These are phyloP conservation scores for Tarsius wallacei DNA, from an alignment of 2,797 vertebrate species.

Conservation along the genomic window DNA sequence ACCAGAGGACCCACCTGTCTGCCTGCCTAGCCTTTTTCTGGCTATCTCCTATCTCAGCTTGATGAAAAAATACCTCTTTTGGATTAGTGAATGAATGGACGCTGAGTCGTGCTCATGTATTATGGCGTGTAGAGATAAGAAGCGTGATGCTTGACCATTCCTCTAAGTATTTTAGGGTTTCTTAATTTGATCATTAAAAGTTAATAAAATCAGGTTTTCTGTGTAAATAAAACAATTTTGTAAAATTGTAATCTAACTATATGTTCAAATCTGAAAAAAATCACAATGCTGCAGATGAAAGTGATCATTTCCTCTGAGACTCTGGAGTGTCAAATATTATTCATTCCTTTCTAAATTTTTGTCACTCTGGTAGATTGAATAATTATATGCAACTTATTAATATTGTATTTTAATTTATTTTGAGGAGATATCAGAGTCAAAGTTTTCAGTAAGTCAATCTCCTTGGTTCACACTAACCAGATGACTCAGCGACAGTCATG, in stretches of 20 bases:
- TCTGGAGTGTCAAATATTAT: neutral
- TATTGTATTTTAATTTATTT: slow-evolving; percentile 38
- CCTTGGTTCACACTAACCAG: neutral
- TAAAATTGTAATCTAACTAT: neutral
- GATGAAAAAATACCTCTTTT: neutral
- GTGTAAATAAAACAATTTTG: neutral
- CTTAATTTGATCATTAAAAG: neutral
- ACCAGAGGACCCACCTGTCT: too few species aligned
- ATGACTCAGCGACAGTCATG: neutral
- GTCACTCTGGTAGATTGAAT: neutral
- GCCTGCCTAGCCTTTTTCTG: too few species aligned
- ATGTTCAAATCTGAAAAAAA: neutral
- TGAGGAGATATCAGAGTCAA: neutral
- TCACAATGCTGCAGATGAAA: slow-evolving; percentile 3
- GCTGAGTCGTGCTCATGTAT: neutral
- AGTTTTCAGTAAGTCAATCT: neutral
- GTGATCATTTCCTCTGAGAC: neutral
- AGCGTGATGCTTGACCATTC: neutral
- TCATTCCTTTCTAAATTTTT: neutral
- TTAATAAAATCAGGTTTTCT: neutral
- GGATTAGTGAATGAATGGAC: neutral
- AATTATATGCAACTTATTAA: neutral
- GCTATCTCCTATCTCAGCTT: too few species aligned
- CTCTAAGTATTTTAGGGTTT: neutral
- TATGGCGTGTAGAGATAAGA: neutral